Evolutionary conservation across 2,797 vertebrate genomes (phyloP).

Genomic region (Danio kyathit): DNA sequence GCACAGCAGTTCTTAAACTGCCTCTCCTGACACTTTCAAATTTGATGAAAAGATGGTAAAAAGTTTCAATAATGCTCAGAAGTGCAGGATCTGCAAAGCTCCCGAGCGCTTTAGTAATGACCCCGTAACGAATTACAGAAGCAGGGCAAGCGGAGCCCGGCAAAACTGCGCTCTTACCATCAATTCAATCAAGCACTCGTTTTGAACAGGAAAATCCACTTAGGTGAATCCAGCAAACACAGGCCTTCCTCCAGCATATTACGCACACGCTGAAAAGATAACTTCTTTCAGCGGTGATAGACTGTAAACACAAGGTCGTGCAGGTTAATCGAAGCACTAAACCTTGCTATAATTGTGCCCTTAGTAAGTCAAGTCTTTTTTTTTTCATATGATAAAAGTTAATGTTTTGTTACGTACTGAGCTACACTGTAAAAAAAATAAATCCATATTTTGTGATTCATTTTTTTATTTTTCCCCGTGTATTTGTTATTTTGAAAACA

Average conservation of each 20-base stretch:
- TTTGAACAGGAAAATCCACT: constrained; percentile 27
- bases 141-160: background rate
- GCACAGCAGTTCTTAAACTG: constrained; percentile 1
- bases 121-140: constrained; percentile 27
- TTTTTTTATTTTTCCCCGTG: too few species aligned
- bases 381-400: background rate
- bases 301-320: background rate
- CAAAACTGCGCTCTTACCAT: background rate
- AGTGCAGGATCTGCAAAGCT: constrained; percentile 42
- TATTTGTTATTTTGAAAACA: too few species aligned
- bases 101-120: constrained; percentile 64
- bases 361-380: background rate
- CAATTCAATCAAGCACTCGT: constrained; percentile 12
- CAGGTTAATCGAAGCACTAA: background rate
- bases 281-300: background rate
- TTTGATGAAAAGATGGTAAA: constrained; percentile 33
- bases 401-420: too few species aligned
- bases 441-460: too few species aligned
- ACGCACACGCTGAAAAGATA: background rate
- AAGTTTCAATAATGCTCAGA: constrained; percentile 31
- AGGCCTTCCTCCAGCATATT: constrained; percentile 15
- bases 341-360: background rate
- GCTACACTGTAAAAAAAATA: too few species aligned
- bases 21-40: constrained; percentile 13
- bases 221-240: constrained; percentile 26